Conservation (phyloP, 2,113 vertebrate species). For the Sinocyclocheilus rhinocerous region DNA sequence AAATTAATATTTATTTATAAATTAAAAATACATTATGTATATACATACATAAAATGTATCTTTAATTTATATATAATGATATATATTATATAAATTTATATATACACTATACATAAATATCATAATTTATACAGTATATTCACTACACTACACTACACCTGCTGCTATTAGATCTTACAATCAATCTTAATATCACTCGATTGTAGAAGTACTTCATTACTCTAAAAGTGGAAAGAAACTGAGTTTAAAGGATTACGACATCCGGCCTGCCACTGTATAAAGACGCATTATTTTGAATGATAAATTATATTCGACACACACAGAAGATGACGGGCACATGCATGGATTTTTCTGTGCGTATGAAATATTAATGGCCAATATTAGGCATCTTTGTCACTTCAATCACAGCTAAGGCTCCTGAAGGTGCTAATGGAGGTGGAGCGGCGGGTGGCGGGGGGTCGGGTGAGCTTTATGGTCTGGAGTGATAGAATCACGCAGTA, state of each 20-base stretch:
- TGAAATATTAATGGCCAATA: constrained; percentile 98
- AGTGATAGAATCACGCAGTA: constrained; percentile 53
- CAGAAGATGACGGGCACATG: constrained; percentile 41
- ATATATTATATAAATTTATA: no score
- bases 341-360: constrained; percentile 71
- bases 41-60: no score
- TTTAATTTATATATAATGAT: no score
- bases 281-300: constrained; percentile 36
- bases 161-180: background rate
- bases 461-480: constrained; percentile 10
- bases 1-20: no score
- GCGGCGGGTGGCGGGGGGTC: constrained; percentile 66
- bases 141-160: no score
- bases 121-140: no score
- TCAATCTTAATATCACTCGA: background rate
- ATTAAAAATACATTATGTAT: no score
- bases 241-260: background rate
- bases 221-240: constrained; percentile 30
- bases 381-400: constrained; percentile 88
- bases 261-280: constrained; percentile 14
- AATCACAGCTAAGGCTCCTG: constrained; percentile 77
- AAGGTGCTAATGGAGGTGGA: constrained; percentile 87
- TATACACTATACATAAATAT: no score
- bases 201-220: background rate
- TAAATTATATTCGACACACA: constrained; percentile 11